Base-by-base conservation (phyloP, 1,140 invertebrate genomes). In the Diachasma alloeum region DNA sequence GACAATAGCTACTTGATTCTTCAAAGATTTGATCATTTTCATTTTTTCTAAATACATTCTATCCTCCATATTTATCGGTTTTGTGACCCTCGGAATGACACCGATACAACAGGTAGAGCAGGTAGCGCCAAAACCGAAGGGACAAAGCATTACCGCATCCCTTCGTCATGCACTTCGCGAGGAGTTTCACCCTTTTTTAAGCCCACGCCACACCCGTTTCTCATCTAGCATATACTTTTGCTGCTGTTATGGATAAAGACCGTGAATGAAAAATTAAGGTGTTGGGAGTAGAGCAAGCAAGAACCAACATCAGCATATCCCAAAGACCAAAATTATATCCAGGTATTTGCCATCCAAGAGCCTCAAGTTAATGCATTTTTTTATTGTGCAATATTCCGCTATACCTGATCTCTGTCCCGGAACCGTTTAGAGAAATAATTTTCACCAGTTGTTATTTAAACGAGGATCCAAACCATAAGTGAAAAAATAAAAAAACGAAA, bases 391-490 rank as follows among this genome's bases (percentile, higher is more conserved):
- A 44, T 76, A 76, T 76, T 76, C 44, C 9, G 22, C 48, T 19
- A 48, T 71, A 63, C 59, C 48, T 76, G 74, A 76, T 46, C 74
- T 76, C 46, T 48, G 53, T 39, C 17, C 74, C 17, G 67, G 13
- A 76, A 76, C 74, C 74, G 74, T 76, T 76, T 71, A 76, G 68
- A 31, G 67, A 76, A 76, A 71, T 76, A 71, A 76, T 76, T 76
- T 76, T 36, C 59, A 63, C 74, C 53, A 76, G 67, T 53, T 76
- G 68, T 76, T 76, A 76, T 76, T 70, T 53, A 76, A 76, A 76
- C 67, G 74, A 70, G 74, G 17, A 39, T 24, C 31, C 37, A 70
- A 71, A 15, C 68, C 68, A 37, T 42, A 76, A 71, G 56, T 56
- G 39, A 76, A 76, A 70, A 24, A 48, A 36, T n/a, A 39, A 26